phyloP scores from a whole-genome alignment of 2,888 invertebrate species.

The Sisyra nigra region DNA sequence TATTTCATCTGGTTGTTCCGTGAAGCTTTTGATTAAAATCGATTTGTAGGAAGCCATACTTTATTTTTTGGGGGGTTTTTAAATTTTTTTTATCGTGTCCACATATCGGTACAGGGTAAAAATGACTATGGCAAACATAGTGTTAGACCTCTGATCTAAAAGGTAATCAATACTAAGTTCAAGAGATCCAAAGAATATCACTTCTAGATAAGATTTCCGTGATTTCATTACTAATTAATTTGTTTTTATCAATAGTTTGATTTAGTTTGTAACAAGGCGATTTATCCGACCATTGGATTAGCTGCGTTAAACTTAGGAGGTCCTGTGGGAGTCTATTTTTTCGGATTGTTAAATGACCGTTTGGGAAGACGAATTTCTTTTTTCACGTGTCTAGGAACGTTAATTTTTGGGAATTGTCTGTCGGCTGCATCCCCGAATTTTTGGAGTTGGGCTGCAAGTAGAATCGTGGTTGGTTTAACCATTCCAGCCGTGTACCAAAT shows the following conservation, averaged over 20 bases:
- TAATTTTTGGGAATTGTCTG: slow-evolving; percentile 61
- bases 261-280: slow-evolving; percentile 72
- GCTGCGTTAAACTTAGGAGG: slow-evolving; percentile 78
- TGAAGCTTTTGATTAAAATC: too few species aligned
- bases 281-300: slow-evolving; percentile 75
- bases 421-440: slow-evolving; percentile 65
- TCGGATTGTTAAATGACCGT: slow-evolving; percentile 74
- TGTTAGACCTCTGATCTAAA: too few species aligned
- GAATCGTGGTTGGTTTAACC: slow-evolving; percentile 74
- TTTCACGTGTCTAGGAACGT: slow-evolving; percentile 68
- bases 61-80: too few species aligned
- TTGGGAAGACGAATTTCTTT: slow-evolving; percentile 75
- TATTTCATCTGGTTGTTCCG: too few species aligned
- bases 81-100: too few species aligned
- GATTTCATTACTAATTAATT: background rate
- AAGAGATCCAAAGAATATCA: too few species aligned
- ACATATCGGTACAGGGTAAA: too few species aligned
- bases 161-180: too few species aligned
- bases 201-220: background rate
- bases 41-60: too few species aligned
- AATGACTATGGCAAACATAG: too few species aligned
- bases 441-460: slow-evolving; percentile 68
- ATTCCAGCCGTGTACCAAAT: slow-evolving; percentile 89
- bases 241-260: slow-evolving; percentile 48
- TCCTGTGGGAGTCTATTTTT: slow-evolving; percentile 77